These are phyloP conservation scores for Ptilonorhynchus violaceus DNA, from an alignment of 2,113 vertebrate species.

Conservation along the genomic window DNA sequence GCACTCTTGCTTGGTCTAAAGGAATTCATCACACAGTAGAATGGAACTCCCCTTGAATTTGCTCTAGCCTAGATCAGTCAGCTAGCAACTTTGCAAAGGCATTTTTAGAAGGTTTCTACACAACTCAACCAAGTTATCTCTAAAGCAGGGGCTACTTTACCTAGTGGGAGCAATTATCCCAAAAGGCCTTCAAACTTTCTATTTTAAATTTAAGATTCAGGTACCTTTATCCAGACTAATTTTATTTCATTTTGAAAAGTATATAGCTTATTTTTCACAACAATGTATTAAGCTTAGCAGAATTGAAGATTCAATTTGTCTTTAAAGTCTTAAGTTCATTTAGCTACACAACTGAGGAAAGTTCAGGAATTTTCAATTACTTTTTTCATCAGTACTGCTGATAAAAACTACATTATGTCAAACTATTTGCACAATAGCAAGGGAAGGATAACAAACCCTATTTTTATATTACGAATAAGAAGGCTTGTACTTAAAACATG, in stretches of 20 bases:
- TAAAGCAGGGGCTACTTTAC: not conserved
- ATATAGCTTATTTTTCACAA: not conserved
- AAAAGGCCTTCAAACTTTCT: not conserved
- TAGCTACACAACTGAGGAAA: not conserved
- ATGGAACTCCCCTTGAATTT: not conserved
- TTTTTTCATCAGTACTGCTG: not conserved
- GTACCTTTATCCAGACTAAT: not conserved
- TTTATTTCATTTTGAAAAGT: not conserved
- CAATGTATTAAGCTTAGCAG: not conserved
- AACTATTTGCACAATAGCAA: not conserved
- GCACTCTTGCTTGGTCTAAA: not conserved
- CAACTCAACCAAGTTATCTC: not conserved
- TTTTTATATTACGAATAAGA: not conserved
- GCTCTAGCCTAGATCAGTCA: not conserved
- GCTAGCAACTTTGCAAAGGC: not conserved
- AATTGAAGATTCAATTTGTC: not conserved
- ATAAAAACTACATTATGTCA: not conserved
- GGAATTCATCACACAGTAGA: not conserved
- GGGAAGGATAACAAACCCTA: not conserved
- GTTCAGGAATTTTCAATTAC: not conserved
- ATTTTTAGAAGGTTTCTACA: not conserved
- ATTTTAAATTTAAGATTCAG: not conserved
- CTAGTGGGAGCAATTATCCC: not conserved
- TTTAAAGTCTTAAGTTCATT: not conserved
- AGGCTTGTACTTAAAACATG: not conserved